Base-by-base conservation (phyloP, 1,140 invertebrate genomes). In the Eubasilissa regina region DNA sequence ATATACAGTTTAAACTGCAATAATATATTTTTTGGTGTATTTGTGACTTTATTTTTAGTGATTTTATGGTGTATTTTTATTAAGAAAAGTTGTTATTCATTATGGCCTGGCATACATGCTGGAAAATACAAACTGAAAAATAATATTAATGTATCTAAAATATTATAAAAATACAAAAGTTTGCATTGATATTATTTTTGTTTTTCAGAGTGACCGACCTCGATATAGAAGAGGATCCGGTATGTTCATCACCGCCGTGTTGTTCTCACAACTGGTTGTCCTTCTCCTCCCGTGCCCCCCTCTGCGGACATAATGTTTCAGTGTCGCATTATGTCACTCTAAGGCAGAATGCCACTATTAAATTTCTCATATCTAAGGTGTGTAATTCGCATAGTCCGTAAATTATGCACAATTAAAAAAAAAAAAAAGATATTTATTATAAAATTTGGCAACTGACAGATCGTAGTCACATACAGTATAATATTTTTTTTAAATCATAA, bases 301-400 rank as follows among this genome's bases (percentile, higher is more conserved):
- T 82, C 8, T 82, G 81, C 48, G 81, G 81, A 13, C 64, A 75
- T 35, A 75, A 79, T 58, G 68, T 68, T n/a, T 72, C 64, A 19
- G 19, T 56, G 9, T 66, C 68, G n/a, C 45, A 66, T 25, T 68
- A 60, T 19, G 51, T 47, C 19, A 25, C 66, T 17, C 45, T 21
- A 25, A 77, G 70, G 17, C 51, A 74, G 66, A 47, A 53, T 15
- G 17, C 56, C n/a, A 55, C 77, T 8, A 53, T 82, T 15, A 82
- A 79, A 56, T 82, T 82, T 74, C 81, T 79, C 19, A 53, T 75
- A 17, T 82, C 81, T 1, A 77, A 79, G 68, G 81, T 82, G 51
- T 35, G 21, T 66, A 25, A n/a, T 3, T 35, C 25, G 6, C 25
- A 35, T 35, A 35, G 25, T 35, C 25, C 6, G 25, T 35, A 35